Evolutionary conservation across 2,113 vertebrate species (phyloP).

Genomic region (Melospiza georgiana): DNA sequence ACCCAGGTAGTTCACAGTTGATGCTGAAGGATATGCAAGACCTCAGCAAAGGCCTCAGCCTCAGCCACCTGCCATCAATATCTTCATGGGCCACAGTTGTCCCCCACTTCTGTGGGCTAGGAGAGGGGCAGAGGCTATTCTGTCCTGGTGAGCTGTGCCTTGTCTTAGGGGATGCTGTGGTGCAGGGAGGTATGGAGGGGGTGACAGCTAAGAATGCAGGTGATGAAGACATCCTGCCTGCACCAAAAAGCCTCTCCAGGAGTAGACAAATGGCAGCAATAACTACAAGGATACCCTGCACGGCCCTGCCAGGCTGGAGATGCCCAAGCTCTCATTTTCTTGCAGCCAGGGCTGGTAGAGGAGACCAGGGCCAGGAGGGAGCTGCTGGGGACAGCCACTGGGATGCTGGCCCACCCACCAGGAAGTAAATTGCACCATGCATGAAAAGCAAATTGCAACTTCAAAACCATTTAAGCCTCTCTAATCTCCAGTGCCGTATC

Average conservation of each 20-base stretch:
- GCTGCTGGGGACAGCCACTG: background rate
- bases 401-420: background rate
- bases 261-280: background rate
- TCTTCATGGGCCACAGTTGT: rapidly evolving
- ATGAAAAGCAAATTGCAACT: conserved; percentile 52
- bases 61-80: background rate
- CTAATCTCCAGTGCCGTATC: background rate
- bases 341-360: background rate
- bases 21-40: background rate
- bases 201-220: background rate
- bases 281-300: background rate
- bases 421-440: background rate
- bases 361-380: background rate
- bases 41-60: background rate
- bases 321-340: background rate
- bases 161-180: background rate
- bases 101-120: background rate
- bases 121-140: background rate
- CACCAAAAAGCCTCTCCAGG: rapidly evolving
- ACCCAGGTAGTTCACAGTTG: rapidly evolving
- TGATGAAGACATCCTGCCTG: background rate
- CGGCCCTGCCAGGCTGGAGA: background rate
- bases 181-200: background rate
- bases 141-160: rapidly evolving
- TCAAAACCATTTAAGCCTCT: conserved; percentile 12